Percentiles rank a stretch among this genome's conserved stretches.
phyloP scores from a whole-genome alignment of 1,140 invertebrate genomes.

The Drosophila jambulina region DNA sequence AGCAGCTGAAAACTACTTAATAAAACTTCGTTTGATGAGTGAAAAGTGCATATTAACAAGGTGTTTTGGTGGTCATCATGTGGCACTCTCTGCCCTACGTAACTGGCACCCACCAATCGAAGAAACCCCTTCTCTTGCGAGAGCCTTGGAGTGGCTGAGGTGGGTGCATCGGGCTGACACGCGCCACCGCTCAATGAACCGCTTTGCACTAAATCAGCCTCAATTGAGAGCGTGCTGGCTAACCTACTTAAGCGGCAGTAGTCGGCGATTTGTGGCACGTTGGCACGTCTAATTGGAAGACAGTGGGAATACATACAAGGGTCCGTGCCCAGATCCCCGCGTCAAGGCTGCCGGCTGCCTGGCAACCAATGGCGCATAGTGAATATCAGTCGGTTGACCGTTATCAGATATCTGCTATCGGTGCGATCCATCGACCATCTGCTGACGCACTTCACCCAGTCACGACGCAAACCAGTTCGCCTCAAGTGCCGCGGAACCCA shows the following conservation, averaged over 20 bases:
- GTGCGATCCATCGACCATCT: constrained; percentile 33
- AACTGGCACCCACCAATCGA: constrained; percentile 4
- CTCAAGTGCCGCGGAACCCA: constrained; percentile 49
- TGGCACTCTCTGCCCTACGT: background rate
- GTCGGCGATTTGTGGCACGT: constrained; percentile 49
- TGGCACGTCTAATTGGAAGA: constrained; percentile 50
- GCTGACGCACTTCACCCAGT: constrained; percentile 58
- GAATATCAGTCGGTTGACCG: constrained; percentile 3
- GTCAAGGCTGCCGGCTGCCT: constrained; percentile 23
- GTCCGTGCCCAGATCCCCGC: constrained; percentile 10
- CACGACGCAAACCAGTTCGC: constrained; percentile 67
- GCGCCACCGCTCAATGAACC: constrained; percentile 46
- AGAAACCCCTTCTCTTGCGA: constrained; percentile 1
- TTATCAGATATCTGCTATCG: constrained; percentile 30
- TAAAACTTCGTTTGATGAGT: background rate
- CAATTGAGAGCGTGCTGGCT: constrained; percentile 54
- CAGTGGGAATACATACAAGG: constrained; percentile 33
- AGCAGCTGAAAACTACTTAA: background rate
- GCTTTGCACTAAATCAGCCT: constrained; percentile 50
- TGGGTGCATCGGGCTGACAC: constrained; percentile 46
- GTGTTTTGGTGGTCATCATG: background rate
- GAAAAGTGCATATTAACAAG: background rate
- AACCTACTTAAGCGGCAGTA: constrained; percentile 52
- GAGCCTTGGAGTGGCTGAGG: constrained; percentile 23
- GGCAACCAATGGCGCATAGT: background rate